Evolutionary conservation across 2,113 vertebrate genomes (phyloP).

Genomic region (Chrysochloris asiatica): DNA sequence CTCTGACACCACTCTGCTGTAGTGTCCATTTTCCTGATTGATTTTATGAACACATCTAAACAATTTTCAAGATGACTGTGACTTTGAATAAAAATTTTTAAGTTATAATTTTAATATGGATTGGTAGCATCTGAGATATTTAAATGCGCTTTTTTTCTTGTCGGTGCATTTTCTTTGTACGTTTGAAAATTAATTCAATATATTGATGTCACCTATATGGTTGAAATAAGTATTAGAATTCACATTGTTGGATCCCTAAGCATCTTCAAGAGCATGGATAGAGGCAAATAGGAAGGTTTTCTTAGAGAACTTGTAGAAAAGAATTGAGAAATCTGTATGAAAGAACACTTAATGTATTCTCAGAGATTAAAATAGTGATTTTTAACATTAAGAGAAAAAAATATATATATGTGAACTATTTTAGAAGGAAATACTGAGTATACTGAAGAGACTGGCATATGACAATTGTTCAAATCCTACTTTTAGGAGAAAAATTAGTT

Average conservation of each 20-base stretch:
- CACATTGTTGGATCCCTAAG: background rate
- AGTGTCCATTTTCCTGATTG: background rate
- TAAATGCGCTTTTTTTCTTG: conserved; percentile 11
- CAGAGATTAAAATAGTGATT: conserved; percentile 3
- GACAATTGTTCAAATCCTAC: background rate
- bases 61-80: background rate
- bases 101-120: background rate
- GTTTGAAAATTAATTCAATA: background rate
- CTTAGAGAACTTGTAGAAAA: background rate
- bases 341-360: background rate
- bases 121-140: background rate
- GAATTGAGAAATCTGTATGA: background rate
- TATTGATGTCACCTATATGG: background rate
- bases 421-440: background rate
- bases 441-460: background rate
- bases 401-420: background rate
- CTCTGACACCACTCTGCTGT: background rate
- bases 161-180: background rate
- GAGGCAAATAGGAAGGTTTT: background rate
- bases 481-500: background rate
- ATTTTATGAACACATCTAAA: background rate
- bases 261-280: background rate
- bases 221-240: conserved; percentile 12
- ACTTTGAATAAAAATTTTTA: background rate
- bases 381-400: background rate